A percentile compares a stretch with the other conserved stretches of the same genome.
Conservation (phyloP, 2,797 vertebrate genomes). For the Coranthus polyacanthus region DNA sequence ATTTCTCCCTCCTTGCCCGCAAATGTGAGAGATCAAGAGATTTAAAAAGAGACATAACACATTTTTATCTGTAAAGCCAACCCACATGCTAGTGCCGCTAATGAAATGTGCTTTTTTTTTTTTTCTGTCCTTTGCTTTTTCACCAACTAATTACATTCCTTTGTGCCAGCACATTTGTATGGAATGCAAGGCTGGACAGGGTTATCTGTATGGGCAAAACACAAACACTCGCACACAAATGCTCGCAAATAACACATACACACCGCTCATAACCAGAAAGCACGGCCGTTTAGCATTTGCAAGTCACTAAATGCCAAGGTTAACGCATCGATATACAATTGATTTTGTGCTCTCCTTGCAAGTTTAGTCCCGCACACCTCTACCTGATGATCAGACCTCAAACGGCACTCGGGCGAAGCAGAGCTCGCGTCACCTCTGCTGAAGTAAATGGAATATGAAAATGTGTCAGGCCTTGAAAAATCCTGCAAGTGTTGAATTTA, state of each 20-base stretch:
- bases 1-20: not conserved
- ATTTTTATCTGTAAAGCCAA: slow-evolving; percentile 31
- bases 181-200: slow-evolving; percentile 3
- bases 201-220: slow-evolving; percentile 31
- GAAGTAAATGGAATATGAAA: not conserved
- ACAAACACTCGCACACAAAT: slow-evolving; percentile 16
- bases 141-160: slow-evolving; percentile 36
- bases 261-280: slow-evolving; percentile 10
- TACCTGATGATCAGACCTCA: slow-evolving; percentile 1
- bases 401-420: not conserved
- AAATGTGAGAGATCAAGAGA: slow-evolving; percentile 29
- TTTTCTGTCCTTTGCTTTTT: slow-evolving; percentile 24
- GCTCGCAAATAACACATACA: slow-evolving; percentile 18
- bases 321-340: slow-evolving; percentile 48
- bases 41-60: slow-evolving; percentile 23
- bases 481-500: no score
- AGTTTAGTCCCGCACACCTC: slow-evolving; percentile 30
- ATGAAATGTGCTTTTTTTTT: slow-evolving; percentile 22
- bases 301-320: slow-evolving; percentile 68
- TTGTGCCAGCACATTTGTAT: slow-evolving; percentile 30
- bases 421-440: no score
- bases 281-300: slow-evolving; percentile 48
- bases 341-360: slow-evolving; percentile 44
- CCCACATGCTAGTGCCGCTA: slow-evolving; percentile 1
- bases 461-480: slow-evolving; percentile 1